phyloP scores from a whole-genome alignment of 2,888 invertebrate genomes.

The Leptinotarsa rubiginosa region DNA sequence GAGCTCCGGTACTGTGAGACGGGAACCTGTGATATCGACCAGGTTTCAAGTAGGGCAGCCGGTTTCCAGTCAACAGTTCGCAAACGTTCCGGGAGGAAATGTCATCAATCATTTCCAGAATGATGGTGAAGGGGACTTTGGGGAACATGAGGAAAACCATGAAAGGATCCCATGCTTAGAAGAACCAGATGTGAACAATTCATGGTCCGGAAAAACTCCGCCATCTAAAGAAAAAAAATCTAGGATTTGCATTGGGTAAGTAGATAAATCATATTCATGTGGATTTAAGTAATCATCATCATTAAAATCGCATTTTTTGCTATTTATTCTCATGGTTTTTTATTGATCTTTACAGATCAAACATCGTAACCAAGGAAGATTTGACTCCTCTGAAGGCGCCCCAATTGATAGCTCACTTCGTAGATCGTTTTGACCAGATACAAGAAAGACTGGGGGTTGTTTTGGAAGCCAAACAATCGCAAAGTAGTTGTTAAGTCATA shows the following conservation, averaged over 20 bases:
- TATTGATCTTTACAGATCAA: constrained; percentile 39
- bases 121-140: constrained; percentile 7
- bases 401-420: constrained; percentile 60
- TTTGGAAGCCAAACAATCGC: constrained; percentile 34
- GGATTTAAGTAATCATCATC: background rate
- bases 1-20: background rate
- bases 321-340: background rate
- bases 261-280: background rate
- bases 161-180: background rate
- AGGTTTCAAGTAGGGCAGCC: constrained; percentile 63
- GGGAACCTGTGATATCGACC: constrained; percentile 33
- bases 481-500: constrained; percentile 5
- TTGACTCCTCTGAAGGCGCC: constrained; percentile 57
- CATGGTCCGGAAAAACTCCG: constrained; percentile 61
- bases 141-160: constrained; percentile 5
- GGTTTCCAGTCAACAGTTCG: constrained; percentile 61
- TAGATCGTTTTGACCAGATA: constrained; percentile 63
- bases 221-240: constrained; percentile 55
- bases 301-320: background rate
- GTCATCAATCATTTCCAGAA: constrained; percentile 19
- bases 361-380: constrained; percentile 43
- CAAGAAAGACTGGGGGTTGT: constrained; percentile 59
- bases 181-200: constrained; percentile 19
- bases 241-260: constrained; percentile 35
- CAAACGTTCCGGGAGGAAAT: constrained; percentile 32